These are phyloP conservation scores for Ahaetulla prasina DNA, from an alignment of 2,113 vertebrate species.

Conservation along the genomic window DNA sequence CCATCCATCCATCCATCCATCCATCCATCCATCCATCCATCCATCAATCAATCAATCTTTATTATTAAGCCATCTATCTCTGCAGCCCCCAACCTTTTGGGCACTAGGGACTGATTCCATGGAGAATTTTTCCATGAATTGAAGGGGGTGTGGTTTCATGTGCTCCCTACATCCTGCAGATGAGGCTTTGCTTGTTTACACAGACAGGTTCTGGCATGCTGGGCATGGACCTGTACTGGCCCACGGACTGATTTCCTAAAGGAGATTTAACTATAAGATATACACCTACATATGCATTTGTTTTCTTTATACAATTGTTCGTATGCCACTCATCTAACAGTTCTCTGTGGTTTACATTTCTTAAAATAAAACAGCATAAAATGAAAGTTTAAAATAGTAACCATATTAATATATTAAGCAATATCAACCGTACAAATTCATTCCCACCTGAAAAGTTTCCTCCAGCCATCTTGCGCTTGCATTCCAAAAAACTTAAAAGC, in stretches of 20 bases:
- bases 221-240: too few relatives aligned
- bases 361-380: background rate
- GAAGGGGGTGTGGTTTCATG: too few relatives aligned
- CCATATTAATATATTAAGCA: too few relatives aligned
- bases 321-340: background rate
- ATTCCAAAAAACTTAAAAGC: background rate
- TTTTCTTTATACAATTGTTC: background rate
- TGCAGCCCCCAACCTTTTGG: too few relatives aligned
- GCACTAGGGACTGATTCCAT: too few relatives aligned
- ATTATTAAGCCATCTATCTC: background rate
- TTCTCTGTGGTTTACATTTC: background rate
- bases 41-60: background rate
- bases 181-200: too few relatives aligned
- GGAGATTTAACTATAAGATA: background rate
- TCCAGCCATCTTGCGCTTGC: background rate
- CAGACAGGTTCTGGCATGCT: too few relatives aligned
- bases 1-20: too few relatives aligned
- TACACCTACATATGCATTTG: background rate
- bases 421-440: background rate
- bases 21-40: too few relatives aligned
- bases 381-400: background rate
- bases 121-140: too few relatives aligned
- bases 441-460: background rate
- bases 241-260: background rate
- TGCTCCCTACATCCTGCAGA: too few relatives aligned